Evolutionary conservation across 23 tunicate species (phyloP).

Genomic region (Halocynthia aurantium): DNA sequence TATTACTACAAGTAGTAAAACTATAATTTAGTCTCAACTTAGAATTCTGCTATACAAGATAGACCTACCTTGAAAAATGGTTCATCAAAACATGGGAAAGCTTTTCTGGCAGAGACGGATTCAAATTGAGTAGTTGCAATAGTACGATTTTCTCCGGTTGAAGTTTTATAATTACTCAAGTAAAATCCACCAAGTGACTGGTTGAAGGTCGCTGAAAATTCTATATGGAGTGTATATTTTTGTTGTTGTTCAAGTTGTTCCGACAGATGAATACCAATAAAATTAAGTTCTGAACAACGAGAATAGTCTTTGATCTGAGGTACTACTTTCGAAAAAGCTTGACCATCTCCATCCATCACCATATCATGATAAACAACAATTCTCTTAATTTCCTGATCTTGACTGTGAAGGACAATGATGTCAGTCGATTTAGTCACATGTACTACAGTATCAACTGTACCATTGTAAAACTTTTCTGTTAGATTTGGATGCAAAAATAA

Average conservation of each 20-base stretch:
- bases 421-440: constrained; percentile 19
- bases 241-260: constrained; percentile 10
- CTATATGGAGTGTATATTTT: constrained; percentile 24
- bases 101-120: constrained; percentile 55
- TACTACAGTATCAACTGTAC: constrained; percentile 29
- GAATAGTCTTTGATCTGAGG: not conserved
- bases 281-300: constrained; percentile 37
- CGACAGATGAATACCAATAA: constrained; percentile 37
- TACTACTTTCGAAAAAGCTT: not conserved
- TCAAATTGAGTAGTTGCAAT: constrained; percentile 93
- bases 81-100: constrained; percentile 98
- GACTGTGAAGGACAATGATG: constrained; percentile 41
- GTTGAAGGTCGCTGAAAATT: constrained; percentile 52
- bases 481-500: constrained; percentile 68
- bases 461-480: constrained; percentile 30
- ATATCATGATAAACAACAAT: not conserved
- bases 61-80: constrained; percentile 64
- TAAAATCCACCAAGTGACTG: constrained; percentile 68
- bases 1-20: no score
- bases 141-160: constrained; percentile 40
- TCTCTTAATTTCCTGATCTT: constrained; percentile 15
- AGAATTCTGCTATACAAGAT: no score
- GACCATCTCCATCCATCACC: not conserved
- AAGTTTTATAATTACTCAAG: constrained; percentile 55
- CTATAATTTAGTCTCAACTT: no score